phyloP scores from a whole-genome alignment of 2,797 vertebrate species.

The Knipowitschia caucasica region DNA sequence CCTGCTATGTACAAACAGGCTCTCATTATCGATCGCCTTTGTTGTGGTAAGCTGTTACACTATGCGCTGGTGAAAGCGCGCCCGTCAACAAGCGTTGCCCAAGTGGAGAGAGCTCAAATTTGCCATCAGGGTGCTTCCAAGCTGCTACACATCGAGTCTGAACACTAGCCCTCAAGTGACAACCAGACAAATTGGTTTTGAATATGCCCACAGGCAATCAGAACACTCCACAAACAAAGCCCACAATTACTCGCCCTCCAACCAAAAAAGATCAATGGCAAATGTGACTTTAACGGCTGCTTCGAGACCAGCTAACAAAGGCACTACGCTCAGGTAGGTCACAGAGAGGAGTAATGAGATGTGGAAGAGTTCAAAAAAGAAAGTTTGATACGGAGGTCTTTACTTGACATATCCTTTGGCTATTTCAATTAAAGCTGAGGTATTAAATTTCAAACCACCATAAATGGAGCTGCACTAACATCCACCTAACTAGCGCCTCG shows the following conservation, averaged over 20 bases:
- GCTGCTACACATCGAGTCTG: slow-evolving; percentile 22
- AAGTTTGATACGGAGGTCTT: slow-evolving; percentile 12
- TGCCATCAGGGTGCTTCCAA: slow-evolving; percentile 22
- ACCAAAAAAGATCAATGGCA: slow-evolving; percentile 49
- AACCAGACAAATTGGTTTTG: slow-evolving; percentile 57
- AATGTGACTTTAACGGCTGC: slow-evolving; percentile 28
- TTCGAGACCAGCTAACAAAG: slow-evolving; percentile 35
- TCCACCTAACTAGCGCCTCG: no score
- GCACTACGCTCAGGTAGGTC: slow-evolving; percentile 15
- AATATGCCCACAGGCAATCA: slow-evolving; percentile 57
- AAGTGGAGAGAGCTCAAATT: slow-evolving; percentile 32
- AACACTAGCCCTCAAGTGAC: slow-evolving; percentile 41
- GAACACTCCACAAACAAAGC: slow-evolving; percentile 33
- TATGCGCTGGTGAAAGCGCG: slow-evolving; percentile 5
- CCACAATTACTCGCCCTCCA: slow-evolving; percentile 61
- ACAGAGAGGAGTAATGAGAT: slow-evolving; percentile 20
- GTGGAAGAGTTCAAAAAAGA: slow-evolving; percentile 15
- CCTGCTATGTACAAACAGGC: background rate
- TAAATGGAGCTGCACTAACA: no score
- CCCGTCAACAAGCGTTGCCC: slow-evolving; percentile 8
- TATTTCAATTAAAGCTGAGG: slow-evolving; percentile 1
- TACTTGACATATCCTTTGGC: slow-evolving; percentile 17
- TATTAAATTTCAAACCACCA: no score
- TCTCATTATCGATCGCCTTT: slow-evolving; percentile 21
- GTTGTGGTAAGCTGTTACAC: slow-evolving; percentile 17